Percentiles rank a stretch among this genome's conserved stretches.
Conservation (phyloP, 1,140 invertebrate species). For the Telenomus remus region DNA sequence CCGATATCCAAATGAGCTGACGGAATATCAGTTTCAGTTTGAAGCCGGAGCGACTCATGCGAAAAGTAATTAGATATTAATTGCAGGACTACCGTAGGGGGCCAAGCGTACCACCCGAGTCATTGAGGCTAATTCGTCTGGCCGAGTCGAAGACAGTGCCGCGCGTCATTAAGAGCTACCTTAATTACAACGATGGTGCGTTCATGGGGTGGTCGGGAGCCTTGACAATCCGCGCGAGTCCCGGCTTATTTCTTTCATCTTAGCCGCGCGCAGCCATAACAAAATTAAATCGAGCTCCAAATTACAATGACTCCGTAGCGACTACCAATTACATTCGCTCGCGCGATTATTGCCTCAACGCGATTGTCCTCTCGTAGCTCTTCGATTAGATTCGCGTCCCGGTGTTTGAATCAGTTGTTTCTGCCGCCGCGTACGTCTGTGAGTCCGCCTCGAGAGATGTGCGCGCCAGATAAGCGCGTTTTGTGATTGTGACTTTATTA, state of each 20-base stretch:
- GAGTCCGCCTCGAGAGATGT: background rate
- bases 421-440: background rate
- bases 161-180: constrained; percentile 66
- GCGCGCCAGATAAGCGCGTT: background rate
- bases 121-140: constrained; percentile 70
- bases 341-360: constrained; percentile 21
- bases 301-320: constrained; percentile 54
- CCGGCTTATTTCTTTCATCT: constrained; percentile 66
- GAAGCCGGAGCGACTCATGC: constrained; percentile 62
- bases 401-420: constrained; percentile 19
- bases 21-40: constrained; percentile 64
- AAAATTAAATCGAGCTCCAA: constrained; percentile 56
- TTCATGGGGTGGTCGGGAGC: constrained; percentile 61
- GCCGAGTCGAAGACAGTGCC: constrained; percentile 52
- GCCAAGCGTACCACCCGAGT: constrained; percentile 62
- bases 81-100: constrained; percentile 66
- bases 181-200: constrained; percentile 71
- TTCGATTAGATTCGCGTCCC: constrained; percentile 30
- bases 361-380: constrained; percentile 28
- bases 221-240: constrained; percentile 63
- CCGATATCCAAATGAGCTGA: constrained; percentile 40
- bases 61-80: constrained; percentile 72
- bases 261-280: constrained; percentile 47
- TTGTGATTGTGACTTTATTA: constrained; percentile 50
- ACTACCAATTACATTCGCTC: constrained; percentile 43